Evolutionary conservation across 53 echinoderm and acorn worm species (phyloP).

Genomic region (Patiria pectinifera): DNA sequence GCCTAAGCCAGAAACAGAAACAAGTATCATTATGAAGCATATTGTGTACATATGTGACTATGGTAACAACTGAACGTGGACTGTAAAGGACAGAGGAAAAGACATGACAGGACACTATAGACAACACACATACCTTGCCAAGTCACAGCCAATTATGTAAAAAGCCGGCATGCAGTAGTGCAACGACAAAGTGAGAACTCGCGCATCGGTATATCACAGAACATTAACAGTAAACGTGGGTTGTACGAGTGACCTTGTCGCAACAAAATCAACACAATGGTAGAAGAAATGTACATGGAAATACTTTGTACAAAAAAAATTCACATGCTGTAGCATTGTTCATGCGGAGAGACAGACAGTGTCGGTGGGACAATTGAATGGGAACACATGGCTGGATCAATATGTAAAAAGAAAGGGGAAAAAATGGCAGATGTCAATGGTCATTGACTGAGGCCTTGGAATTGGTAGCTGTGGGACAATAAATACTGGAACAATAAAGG

Average conservation of each 20-base stretch:
- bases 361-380: not conserved
- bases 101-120: not conserved
- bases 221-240: not conserved
- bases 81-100: too few relatives aligned
- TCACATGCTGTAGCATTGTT: not conserved
- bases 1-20: not conserved
- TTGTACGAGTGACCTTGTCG: not conserved
- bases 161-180: not conserved
- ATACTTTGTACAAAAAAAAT: not conserved
- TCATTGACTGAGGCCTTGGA: not conserved
- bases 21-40: not conserved
- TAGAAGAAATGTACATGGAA: not conserved
- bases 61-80: not conserved
- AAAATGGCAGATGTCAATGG: conserved; percentile 4
- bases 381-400: not conserved
- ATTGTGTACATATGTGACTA: not conserved
- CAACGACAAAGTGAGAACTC: not conserved
- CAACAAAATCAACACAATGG: not conserved
- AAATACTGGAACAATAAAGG: not conserved
- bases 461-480: not conserved
- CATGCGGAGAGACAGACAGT: not conserved
- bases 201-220: not conserved
- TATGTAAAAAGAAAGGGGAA: not conserved
- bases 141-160: not conserved
- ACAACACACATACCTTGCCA: not conserved